These are phyloP conservation scores for Tupaia tana DNA, from an alignment of 2,113 vertebrate genomes.

Conservation along the genomic window DNA sequence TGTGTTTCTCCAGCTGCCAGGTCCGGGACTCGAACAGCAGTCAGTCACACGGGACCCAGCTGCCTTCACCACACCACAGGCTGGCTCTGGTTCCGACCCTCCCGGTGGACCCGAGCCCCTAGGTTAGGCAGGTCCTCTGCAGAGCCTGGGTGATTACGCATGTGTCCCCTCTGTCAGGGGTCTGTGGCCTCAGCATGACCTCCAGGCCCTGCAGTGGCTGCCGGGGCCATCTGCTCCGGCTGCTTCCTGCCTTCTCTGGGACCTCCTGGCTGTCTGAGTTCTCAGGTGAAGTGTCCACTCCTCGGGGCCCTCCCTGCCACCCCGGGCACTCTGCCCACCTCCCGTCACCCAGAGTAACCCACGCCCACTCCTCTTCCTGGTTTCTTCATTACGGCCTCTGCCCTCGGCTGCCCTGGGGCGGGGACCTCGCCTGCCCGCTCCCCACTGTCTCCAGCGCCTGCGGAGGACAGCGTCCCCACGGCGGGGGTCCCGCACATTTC, in stretches of 20 bases:
- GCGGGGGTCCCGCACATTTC: accelerated
- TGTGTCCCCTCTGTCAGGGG: accelerated
- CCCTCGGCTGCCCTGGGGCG: not conserved
- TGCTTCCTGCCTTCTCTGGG: not conserved
- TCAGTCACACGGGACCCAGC: too few relatives aligned
- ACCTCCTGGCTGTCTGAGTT: not conserved
- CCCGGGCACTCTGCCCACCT: too few relatives aligned
- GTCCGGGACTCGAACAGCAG: too few relatives aligned
- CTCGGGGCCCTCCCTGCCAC: not conserved
- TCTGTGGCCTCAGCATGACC: not conserved
- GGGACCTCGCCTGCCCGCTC: accelerated
- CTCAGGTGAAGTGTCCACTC: not conserved
- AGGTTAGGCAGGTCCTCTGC: not conserved
- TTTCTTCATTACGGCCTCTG: not conserved
- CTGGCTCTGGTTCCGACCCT: too few relatives aligned
- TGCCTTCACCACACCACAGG: too few relatives aligned
- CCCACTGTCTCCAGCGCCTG: not conserved
- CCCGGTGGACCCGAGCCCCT: not conserved
- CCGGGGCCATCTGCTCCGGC: not conserved
- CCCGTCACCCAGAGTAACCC: not conserved
- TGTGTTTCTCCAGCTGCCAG: too few relatives aligned
- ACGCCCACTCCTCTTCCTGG: not conserved
- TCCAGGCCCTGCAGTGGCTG: not conserved
- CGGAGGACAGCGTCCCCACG: not conserved
- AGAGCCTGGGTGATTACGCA: accelerated